Evolutionary conservation across 2,113 vertebrate genomes (phyloP).

Genomic region (Petromus typicus): DNA sequence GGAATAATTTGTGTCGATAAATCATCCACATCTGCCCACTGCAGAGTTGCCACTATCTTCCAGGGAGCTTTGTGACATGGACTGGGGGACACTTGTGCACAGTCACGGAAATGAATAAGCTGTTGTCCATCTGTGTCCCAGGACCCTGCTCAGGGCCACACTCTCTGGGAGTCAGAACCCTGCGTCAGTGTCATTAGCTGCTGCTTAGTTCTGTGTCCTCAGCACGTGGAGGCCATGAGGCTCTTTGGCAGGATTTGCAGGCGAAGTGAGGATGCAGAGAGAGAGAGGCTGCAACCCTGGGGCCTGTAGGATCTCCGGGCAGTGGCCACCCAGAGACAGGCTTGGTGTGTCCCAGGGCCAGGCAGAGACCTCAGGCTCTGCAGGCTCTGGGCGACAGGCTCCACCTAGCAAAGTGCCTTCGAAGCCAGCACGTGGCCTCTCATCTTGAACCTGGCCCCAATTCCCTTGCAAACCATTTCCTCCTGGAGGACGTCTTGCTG

Average conservation of each 20-base stretch:
- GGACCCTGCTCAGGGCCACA: fast-evolving
- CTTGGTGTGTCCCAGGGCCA: background rate
- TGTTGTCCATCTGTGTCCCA: background rate
- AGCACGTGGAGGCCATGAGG: background rate
- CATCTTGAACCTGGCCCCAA: background rate
- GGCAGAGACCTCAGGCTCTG: constrained; percentile 27
- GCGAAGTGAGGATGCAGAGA: background rate
- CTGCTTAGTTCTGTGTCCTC: background rate
- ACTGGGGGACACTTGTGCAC: background rate
- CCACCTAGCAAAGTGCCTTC: constrained; percentile 19
- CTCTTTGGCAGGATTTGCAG: constrained; percentile 38
- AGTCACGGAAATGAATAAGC: background rate
- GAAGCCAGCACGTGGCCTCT: background rate
- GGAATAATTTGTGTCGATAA: constrained; percentile 62
- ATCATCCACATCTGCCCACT: constrained; percentile 27
- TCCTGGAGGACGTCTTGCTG: constrained; percentile 75
- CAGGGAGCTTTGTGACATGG: background rate
- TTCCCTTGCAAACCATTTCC: constrained; percentile 61
- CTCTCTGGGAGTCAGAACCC: background rate
- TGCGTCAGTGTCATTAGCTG: fast-evolving
- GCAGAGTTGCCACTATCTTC: background rate
- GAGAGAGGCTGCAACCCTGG: background rate
- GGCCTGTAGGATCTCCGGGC: too few species aligned
- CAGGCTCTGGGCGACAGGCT: constrained; percentile 55
- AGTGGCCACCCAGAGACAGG: constrained; percentile 14